Percentiles rank a stretch among this genome's conserved stretches.
Conservation (phyloP, 2,113 vertebrate species). For the Muntiacus reevesi region DNA sequence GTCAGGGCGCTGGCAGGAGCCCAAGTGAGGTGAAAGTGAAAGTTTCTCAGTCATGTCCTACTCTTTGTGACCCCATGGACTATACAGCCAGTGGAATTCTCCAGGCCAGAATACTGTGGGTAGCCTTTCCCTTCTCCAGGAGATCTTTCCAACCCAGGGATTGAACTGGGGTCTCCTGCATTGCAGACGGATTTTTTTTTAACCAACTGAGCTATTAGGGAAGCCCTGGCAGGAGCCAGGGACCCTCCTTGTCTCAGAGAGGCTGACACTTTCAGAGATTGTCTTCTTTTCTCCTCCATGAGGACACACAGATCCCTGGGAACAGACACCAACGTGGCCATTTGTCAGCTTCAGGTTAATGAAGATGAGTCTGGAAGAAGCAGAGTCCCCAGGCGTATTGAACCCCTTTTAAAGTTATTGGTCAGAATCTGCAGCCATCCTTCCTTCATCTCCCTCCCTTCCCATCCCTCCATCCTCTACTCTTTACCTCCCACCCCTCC, state of each 20-base stretch:
- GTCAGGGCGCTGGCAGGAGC: not conserved
- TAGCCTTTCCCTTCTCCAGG: not conserved
- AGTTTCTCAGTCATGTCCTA: not conserved
- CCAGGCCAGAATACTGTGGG: not conserved
- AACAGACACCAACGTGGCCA: too few relatives aligned
- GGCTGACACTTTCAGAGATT: not conserved
- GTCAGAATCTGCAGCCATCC: not conserved
- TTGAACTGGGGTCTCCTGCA: not conserved
- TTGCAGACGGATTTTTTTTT: not conserved
- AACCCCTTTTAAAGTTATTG: not conserved
- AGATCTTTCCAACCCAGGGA: not conserved
- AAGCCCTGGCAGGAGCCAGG: not conserved
- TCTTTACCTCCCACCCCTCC: too few relatives aligned
- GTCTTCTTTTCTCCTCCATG: not conserved
- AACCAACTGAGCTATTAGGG: not conserved
- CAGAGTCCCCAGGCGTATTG: not conserved
- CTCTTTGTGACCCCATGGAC: not conserved
- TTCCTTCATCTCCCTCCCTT: too few relatives aligned
- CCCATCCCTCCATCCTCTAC: not conserved
- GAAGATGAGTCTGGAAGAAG: not conserved
- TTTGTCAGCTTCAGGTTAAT: not conserved
- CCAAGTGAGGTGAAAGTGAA: not conserved
- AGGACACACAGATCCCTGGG: not conserved
- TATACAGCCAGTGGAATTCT: not conserved
- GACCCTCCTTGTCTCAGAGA: not conserved